Percentiles rank a stretch among this genome's conserved stretches.
Conservation (phyloP, 2,797 vertebrate species). For the Tangara arthus region DNA sequence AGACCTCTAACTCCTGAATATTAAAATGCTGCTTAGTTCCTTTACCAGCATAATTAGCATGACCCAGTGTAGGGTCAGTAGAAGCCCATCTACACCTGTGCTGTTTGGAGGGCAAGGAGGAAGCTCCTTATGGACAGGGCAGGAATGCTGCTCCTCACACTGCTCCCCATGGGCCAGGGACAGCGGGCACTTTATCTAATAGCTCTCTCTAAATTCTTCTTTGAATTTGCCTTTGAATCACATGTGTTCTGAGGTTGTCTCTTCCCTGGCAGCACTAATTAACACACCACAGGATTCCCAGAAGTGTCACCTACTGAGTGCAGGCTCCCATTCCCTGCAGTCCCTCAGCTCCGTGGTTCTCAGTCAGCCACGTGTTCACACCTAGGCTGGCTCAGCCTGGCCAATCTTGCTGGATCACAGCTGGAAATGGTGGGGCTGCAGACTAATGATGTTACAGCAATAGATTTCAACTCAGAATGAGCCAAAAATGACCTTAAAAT, state of each 20-base stretch:
- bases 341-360: background rate
- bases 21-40: background rate
- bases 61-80: background rate
- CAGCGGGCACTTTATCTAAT: background rate
- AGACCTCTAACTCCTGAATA: background rate
- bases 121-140: background rate
- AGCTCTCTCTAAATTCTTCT: background rate
- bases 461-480: background rate
- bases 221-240: background rate
- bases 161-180: background rate
- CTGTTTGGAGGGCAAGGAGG: background rate
- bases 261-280: background rate
- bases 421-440: background rate
- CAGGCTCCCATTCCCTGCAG: background rate
- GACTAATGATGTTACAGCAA: background rate
- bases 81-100: background rate
- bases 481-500: background rate
- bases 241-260: background rate
- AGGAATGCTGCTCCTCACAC: background rate
- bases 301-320: background rate
- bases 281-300: background rate
- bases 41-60: background rate
- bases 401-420: background rate
- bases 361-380: background rate
- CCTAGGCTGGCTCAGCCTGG: background rate